Conservation (phyloP, 2,113 vertebrate genomes). For the Boleophthalmus pectinirostris region DNA sequence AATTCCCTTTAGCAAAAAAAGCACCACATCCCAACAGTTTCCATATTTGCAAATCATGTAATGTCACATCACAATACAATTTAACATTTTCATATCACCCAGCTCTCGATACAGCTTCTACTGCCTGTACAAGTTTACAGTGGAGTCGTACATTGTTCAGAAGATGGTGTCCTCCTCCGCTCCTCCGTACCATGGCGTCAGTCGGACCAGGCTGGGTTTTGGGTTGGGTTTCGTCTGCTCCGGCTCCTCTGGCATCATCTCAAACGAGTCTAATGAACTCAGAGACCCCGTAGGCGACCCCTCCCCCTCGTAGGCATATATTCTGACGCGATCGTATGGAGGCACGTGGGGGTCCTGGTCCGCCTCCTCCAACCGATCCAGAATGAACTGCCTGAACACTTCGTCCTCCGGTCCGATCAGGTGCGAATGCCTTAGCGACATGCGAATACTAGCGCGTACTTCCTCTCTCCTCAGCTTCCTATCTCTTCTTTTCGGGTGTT, state of each 20-base stretch:
- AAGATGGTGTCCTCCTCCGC: constrained; percentile 69
- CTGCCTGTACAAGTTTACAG: no score
- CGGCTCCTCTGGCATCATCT: constrained; percentile 59
- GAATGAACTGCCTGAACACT: constrained; percentile 87
- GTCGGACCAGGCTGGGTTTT: constrained; percentile 72
- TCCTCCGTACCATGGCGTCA: constrained; percentile 73
- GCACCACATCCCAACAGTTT: no score
- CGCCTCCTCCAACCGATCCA: constrained; percentile 86
- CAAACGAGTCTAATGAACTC: constrained; percentile 84
- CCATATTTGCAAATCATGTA: no score
- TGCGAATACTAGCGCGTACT: constrained; percentile 76
- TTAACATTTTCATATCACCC: not conserved
- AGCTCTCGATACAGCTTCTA: no score
- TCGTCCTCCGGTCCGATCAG: constrained; percentile 86
- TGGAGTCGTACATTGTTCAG: constrained; percentile 45
- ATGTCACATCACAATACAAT: not conserved
- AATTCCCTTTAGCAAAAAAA: no score
- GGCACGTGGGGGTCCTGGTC: constrained; percentile 81
- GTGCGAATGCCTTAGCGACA: constrained; percentile 84
- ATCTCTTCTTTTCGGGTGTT: constrained; percentile 56
- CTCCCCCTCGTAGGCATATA: constrained; percentile 85
- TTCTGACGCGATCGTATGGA: constrained; percentile 87
- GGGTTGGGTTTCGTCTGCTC: constrained; percentile 52
- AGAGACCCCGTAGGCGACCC: constrained; percentile 87
- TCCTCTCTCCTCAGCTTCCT: constrained; percentile 67